Evolutionary conservation across 2,113 vertebrate species (phyloP), one percentile per base, ranked within the genome.

Genomic region (Calyptomena viridis): DNA sequence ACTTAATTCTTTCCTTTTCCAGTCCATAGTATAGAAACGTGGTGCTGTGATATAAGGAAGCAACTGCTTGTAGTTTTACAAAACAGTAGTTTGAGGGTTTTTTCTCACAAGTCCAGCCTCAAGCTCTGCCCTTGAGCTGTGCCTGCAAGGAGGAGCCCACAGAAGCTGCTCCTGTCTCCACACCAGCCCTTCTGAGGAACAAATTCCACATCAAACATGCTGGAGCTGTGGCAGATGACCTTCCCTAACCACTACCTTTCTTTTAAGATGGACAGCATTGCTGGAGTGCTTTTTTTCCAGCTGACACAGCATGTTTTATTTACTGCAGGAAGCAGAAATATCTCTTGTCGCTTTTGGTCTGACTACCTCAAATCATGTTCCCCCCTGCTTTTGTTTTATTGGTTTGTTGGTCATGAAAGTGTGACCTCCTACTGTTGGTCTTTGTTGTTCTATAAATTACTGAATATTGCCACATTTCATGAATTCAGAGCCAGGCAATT

Each of bases 371-470:
- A 87, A 82, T 87, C 42, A 40, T 30, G 14, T 56, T 60, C 35
- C 31, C 40, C 56, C 17, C 8, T 60, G 9, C 12, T 68, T 84
- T 81, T 89, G 53, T 84, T 88, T 89, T 94, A 79, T 96, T 84
- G 71, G n/a, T 49, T 83, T 91, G 50, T 62, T 94, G 89, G 78
- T 86, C 50, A n/a, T 76, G 18, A 37, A 85, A 83, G 67, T 66
- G 33, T 60, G 91, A 28, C 44, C 37, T 95, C 84, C 59, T 91
- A 85, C 55, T 80, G 59, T 84, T 88, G 83, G 78, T 91, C 67
- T 94, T 80, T 89, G 87, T 77, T 90, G 77, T 22, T 80, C 63
- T 69, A 46, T 93, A 88, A 94, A 94, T 95, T 93, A 86, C 79
- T 73, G 68, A 80, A 59, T 60, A 81, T 88, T 83, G 47, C 60